Base-by-base conservation (phyloP, 2,797 vertebrate species). In the Lophius americanus region DNA sequence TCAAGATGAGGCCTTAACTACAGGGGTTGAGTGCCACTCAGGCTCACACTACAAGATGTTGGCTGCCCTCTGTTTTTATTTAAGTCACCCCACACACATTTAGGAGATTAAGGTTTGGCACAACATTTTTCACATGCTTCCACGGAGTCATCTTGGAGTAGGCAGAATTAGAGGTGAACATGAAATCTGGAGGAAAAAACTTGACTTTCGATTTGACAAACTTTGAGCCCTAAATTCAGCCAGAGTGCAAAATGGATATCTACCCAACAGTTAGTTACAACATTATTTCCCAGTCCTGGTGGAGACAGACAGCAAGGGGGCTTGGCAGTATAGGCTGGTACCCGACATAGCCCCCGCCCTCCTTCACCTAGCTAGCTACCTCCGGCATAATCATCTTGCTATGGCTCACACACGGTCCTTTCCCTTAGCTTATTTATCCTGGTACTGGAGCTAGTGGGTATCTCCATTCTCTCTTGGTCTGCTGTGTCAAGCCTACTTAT, bases 21-120 rank as follows among this genome's bases (percentile, higher is more conserved):
- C 51, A 81, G 72, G 59, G 82, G 85, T 85, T 85, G 81, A 89
- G 87, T 86, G 83, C 78, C 78, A 86, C 86, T 88, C 55, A 77
- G 55, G 65, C 68, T 61, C 57, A 51, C 55, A 12, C 76, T 71
- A 53, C 73, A 73, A 70, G 64, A 64, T 75, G 60, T 72, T 82
- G 74, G 76, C 76, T 37, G 58, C 65, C 61, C 59, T 62, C 43
- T 12, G 64, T 58, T 73, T 43, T 68, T 68, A 51, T 60, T 81
- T 51, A 63, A 77, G 68, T 56, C 73, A 55, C 55, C 67, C 71
- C 57, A 65, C 70, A 35, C 67, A 76, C 83, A 80, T 84, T 89
- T 85, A 85, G 62, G 75, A 85, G 80, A 88, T 88, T 83, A 79
- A 60, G 38, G 48, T 75, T 85, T 83, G 82, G 81, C 60, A 51